Conservation (phyloP, 2,797 vertebrate species). For the Epinephelus awoara region DNA sequence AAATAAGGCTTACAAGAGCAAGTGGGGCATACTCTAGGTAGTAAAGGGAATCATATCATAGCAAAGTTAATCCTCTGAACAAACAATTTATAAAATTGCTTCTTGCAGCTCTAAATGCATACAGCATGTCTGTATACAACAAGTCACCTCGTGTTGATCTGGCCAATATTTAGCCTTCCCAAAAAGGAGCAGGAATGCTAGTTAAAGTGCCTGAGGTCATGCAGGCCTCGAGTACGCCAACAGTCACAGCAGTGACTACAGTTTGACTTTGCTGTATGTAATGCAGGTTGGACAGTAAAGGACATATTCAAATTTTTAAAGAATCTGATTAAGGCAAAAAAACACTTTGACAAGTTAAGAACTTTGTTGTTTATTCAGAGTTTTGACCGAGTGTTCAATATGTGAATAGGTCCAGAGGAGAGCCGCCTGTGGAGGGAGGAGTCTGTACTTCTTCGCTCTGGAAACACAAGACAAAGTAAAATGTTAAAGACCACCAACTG, state of each 20-base stretch:
- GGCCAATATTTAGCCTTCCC: neutral
- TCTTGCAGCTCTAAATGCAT: neutral
- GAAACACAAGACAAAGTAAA: slow-evolving; percentile 10
- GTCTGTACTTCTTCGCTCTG: slow-evolving; percentile 73
- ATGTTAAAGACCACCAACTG: neutral
- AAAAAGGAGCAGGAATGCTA: neutral
- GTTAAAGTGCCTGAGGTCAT: neutral
- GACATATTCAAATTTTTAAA: neutral
- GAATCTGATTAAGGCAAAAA: neutral
- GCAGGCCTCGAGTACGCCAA: neutral
- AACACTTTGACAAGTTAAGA: slow-evolving; percentile 28
- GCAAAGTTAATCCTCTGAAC: slow-evolving; percentile 2
- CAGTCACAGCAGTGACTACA: neutral
- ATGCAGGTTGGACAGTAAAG: neutral
- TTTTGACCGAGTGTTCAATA: neutral
- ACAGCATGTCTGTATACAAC: neutral
- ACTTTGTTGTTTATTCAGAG: slow-evolving; percentile 58
- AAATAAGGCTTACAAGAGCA: neutral
- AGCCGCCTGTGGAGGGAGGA: slow-evolving; percentile 29
- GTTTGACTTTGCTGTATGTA: neutral
- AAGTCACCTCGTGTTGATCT: neutral
- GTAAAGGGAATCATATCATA: neutral
- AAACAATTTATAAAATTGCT: slow-evolving; percentile 1
- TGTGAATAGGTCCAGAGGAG: slow-evolving; percentile 83
- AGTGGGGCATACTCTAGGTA: neutral